These are phyloP conservation scores for Lepidurus arcticus DNA, from an alignment of 1,140 invertebrate genomes.

Conservation along the genomic window DNA sequence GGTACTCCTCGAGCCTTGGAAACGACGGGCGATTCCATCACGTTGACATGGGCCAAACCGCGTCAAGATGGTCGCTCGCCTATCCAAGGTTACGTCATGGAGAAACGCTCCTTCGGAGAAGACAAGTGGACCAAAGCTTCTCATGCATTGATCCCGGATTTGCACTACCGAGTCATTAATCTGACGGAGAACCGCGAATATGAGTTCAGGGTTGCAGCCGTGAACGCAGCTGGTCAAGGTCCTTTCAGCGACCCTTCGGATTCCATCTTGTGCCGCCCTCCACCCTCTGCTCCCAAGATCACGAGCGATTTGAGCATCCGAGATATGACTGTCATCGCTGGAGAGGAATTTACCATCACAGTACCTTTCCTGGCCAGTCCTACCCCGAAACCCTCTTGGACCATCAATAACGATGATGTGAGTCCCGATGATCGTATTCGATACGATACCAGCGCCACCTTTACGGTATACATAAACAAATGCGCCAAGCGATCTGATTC, in stretches of 20 bases:
- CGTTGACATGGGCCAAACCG: constrained; percentile 87
- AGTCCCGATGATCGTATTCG: constrained; percentile 72
- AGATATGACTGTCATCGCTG: constrained; percentile 90
- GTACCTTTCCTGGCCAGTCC: constrained; percentile 89
- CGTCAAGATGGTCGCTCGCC: constrained; percentile 86
- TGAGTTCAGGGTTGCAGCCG: constrained; percentile 91
- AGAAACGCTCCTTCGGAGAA: constrained; percentile 81
- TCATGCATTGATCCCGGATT: constrained; percentile 72
- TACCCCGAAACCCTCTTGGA: constrained; percentile 79
- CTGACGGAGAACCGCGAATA: constrained; percentile 93
- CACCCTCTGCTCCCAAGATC: constrained; percentile 83
- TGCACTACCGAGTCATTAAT: constrained; percentile 68
- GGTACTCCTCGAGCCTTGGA: constrained; percentile 78
- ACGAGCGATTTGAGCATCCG: constrained; percentile 85
- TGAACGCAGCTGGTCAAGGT: constrained; percentile 93
- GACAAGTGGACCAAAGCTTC: constrained; percentile 87
- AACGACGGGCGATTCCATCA: constrained; percentile 88
- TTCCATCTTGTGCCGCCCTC: constrained; percentile 76
- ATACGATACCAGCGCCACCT: constrained; percentile 74
- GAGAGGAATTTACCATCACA: constrained; percentile 90
- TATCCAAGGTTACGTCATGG: constrained; percentile 85
- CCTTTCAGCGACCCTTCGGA: constrained; percentile 86
- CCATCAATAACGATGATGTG: constrained; percentile 78
- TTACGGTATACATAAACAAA: constrained; percentile 79
- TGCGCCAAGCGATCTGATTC: constrained; percentile 81